These are phyloP conservation scores for Nymphalis urticae DNA, from an alignment of 2,888 invertebrate species.

Conservation along the genomic window DNA sequence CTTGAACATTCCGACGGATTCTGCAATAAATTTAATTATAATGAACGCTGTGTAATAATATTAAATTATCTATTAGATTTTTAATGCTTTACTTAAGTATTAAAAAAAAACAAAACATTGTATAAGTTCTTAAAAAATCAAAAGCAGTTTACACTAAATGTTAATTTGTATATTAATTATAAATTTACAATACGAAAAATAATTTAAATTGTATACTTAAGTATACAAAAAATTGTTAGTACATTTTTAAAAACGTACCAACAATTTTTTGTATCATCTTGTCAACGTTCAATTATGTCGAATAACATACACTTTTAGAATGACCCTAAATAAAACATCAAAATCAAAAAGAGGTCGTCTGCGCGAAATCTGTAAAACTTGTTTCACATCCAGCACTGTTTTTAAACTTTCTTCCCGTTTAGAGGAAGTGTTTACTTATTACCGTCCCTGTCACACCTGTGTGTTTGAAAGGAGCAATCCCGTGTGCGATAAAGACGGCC, in stretches of 20 bases:
- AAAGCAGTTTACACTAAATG: neutral
- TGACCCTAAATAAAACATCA: slow-evolving; percentile 53
- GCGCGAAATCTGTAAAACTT: slow-evolving; percentile 79
- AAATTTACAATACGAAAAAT: neutral
- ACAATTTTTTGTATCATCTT: slow-evolving; percentile 32
- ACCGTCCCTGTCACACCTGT: slow-evolving; percentile 58
- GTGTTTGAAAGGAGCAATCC: slow-evolving; percentile 45
- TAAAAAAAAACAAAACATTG: too few species aligned
- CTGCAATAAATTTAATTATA: slow-evolving; percentile 10
- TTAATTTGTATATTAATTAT: neutral
- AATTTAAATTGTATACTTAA: neutral
- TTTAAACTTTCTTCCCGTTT: slow-evolving; percentile 78
- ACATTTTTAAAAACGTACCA: neutral
- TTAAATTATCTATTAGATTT: neutral
- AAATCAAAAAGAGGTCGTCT: slow-evolving; percentile 62
- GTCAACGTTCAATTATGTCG: slow-evolving; percentile 44
- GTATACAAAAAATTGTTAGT: too few species aligned
- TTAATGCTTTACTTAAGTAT: too few species aligned
- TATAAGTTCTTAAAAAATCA: too few species aligned
- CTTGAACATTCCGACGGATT: slow-evolving; percentile 9
- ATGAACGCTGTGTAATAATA: neutral
- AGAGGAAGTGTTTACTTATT: slow-evolving; percentile 55
- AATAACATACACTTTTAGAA: slow-evolving; percentile 43
- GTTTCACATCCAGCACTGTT: slow-evolving; percentile 73
- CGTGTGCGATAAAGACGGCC: slow-evolving; percentile 65